These are phyloP conservation scores for Cladopsammia gracilis DNA, from an alignment of 64 coral and sea anemone species.

Conservation along the genomic window DNA sequence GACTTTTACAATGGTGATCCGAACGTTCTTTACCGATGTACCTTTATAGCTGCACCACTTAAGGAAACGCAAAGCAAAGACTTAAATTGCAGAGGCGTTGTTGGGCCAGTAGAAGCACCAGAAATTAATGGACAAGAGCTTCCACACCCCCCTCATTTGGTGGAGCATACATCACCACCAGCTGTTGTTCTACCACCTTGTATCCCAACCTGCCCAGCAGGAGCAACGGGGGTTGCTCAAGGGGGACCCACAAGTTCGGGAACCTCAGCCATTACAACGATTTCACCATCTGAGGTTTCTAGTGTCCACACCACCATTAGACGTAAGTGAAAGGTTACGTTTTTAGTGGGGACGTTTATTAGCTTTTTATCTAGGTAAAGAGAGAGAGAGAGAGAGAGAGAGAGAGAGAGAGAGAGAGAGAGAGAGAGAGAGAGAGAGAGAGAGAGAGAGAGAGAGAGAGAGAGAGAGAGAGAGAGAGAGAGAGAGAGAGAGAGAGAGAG, in stretches of 20 bases:
- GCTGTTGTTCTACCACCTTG: background rate
- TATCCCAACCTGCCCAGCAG: conserved; percentile 4
- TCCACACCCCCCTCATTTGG: conserved; percentile 17
- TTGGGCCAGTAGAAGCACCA: background rate
- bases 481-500: no score
- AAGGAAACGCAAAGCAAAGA: background rate
- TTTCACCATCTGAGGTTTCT: background rate
- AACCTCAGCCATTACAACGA: background rate
- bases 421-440: no score
- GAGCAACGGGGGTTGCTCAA: background rate
- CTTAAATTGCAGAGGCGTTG: background rate
- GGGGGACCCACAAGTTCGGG: background rate
- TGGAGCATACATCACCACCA: background rate
- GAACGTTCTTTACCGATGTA: conserved; percentile 28
- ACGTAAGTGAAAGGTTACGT: no score
- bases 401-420: no score
- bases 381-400: no score
- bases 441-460: no score
- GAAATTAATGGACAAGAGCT: conserved; percentile 11
- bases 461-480: no score
- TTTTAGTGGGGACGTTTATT: no score
- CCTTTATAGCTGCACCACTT: background rate
- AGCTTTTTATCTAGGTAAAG: no score
- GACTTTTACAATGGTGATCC: conserved; percentile 35
- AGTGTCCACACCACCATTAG: no score